phyloP scores from a whole-genome alignment of 2,888 invertebrate genomes.

The Drosophila rubida region DNA sequence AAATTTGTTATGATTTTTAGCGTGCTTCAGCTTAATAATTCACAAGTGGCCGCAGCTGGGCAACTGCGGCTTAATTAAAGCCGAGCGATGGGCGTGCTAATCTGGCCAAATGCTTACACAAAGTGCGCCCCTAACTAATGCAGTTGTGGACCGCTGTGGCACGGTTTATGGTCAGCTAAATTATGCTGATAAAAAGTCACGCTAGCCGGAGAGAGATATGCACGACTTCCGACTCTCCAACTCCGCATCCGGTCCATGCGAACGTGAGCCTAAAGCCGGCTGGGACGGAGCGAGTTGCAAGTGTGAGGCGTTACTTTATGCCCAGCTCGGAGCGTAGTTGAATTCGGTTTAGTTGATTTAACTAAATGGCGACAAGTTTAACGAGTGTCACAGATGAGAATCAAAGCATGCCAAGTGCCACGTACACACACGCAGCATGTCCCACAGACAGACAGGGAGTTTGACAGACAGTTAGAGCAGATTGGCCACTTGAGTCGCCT shows the following conservation, averaged over 20 bases:
- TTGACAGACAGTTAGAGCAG: constrained; percentile 8
- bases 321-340: constrained; percentile 30
- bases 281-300: not conserved
- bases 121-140: constrained; percentile 57
- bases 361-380: constrained; percentile 80
- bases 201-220: constrained; percentile 65
- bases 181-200: constrained; percentile 80
- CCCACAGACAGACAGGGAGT: constrained; percentile 18
- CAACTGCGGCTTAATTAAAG: constrained; percentile 67
- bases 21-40: constrained; percentile 69
- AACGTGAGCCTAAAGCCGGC: constrained; percentile 58
- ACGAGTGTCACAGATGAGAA: constrained; percentile 79
- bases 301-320: constrained; percentile 14
- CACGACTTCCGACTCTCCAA: constrained; percentile 63
- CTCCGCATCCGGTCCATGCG: constrained; percentile 56
- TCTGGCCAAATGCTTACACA: constrained; percentile 29
- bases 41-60: constrained; percentile 53
- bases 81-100: constrained; percentile 23
- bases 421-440: constrained; percentile 49
- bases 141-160: constrained; percentile 52
- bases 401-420: constrained; percentile 66
- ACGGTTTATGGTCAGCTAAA: constrained; percentile 61
- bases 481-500: constrained; percentile 39
- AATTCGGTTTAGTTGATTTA: constrained; percentile 75
- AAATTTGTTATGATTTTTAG: constrained; percentile 60